Percentiles rank a stretch among this genome's conserved stretches.
Evolutionary conservation across 2,113 vertebrate species (phyloP).

Genomic region (Okapia johnstoni): DNA sequence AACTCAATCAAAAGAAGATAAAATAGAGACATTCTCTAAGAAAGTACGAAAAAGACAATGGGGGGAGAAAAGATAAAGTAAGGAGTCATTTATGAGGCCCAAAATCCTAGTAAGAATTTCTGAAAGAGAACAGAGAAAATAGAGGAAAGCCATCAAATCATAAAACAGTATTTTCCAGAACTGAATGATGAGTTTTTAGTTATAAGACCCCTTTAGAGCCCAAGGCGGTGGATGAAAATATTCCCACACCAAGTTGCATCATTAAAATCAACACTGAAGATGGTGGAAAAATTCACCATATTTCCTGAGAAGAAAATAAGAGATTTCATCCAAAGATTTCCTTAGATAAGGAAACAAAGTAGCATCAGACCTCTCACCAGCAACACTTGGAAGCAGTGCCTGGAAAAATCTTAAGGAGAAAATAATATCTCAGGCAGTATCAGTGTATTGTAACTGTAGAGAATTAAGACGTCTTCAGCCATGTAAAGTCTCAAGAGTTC

Average conservation of each 20-base stretch:
- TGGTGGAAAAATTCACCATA: background rate
- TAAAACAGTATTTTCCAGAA: background rate
- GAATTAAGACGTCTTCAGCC: background rate
- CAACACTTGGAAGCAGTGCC: background rate
- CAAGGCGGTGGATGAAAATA: background rate
- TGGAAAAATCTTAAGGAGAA: background rate
- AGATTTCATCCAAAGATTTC: background rate
- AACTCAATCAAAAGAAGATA: background rate
- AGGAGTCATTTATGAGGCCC: background rate
- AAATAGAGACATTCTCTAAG: background rate
- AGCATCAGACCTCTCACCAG: background rate
- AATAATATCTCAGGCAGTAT: background rate
- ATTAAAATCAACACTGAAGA: background rate
- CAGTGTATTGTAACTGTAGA: background rate
- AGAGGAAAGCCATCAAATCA: background rate
- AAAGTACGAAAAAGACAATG: background rate
- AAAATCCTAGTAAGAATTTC: background rate
- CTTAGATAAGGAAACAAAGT: background rate
- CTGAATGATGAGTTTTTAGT: background rate
- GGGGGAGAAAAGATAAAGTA: background rate
- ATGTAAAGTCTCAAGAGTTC: background rate
- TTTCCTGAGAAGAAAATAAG: background rate
- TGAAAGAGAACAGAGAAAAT: background rate
- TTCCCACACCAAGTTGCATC: background rate
- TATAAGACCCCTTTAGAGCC: background rate